Evolutionary conservation across 2,113 vertebrate species (phyloP).

Genomic region (Oreochromis aureus): DNA sequence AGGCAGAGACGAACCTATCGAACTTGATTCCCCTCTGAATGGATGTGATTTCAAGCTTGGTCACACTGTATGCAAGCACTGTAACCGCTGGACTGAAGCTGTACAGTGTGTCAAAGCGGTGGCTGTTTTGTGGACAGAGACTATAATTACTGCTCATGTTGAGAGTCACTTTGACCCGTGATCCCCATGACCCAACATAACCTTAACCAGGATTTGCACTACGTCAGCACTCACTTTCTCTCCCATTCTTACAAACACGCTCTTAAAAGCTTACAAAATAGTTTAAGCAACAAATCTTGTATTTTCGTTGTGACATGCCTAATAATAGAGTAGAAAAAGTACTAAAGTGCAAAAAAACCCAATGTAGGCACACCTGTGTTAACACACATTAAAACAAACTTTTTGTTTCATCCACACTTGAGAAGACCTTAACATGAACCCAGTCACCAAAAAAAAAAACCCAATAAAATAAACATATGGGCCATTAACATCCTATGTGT

Average conservation of each 20-base stretch:
- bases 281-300: neutral
- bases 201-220: slow-evolving; percentile 9
- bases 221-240: neutral
- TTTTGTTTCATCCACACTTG: neutral
- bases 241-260: neutral
- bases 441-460: neutral
- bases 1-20: neutral
- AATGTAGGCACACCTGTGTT: neutral
- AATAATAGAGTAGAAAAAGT: neutral
- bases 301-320: neutral
- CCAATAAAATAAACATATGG: neutral
- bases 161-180: neutral
- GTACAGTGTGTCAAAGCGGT: slow-evolving; percentile 41
- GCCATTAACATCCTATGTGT: neutral
- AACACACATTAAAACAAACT: neutral
- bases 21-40: neutral
- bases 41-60: neutral
- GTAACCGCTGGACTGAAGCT: slow-evolving; percentile 27
- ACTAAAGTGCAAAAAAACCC: neutral
- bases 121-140: slow-evolving; percentile 23
- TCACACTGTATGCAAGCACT: slow-evolving; percentile 32
- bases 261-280: neutral
- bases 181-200: slow-evolving; percentile 47
- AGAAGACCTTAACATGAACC: neutral
- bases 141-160: slow-evolving; percentile 54